A percentile compares a stretch with the other conserved stretches of the same genome.
Evolutionary conservation across 2,113 vertebrate species (phyloP).

Genomic region (Jaculus jaculus): DNA sequence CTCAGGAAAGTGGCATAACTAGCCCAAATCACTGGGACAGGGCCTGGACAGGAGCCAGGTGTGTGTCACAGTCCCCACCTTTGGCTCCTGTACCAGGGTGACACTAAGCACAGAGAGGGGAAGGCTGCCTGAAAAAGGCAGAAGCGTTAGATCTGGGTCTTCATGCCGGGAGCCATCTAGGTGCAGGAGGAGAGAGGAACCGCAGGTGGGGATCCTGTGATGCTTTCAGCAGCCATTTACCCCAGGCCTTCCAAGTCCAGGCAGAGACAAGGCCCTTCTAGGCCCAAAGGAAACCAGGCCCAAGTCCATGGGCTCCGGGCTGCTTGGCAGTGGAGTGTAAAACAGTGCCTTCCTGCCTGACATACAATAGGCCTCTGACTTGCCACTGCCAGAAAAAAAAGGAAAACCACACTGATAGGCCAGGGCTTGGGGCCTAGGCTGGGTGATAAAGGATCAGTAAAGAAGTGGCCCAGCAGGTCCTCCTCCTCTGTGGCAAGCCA

Average conservation of each 20-base stretch:
- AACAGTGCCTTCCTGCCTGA: not conserved
- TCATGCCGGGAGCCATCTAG: not conserved
- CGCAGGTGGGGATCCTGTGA: not conserved
- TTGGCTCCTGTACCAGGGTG: not conserved
- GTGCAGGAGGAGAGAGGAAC: not conserved
- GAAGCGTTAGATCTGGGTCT: not conserved
- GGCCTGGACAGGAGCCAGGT: too few relatives aligned
- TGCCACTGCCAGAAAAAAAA: not conserved
- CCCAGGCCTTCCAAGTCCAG: not conserved
- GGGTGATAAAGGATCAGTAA: not conserved
- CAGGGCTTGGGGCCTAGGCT: not conserved
- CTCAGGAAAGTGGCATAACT: too few relatives aligned
- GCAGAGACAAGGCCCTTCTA: not conserved
- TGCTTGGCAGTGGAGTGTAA: not conserved
- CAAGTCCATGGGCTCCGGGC: too few relatives aligned
- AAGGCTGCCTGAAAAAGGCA: not conserved
- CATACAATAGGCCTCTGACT: not conserved
- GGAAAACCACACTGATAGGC: not conserved
- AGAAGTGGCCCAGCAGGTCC: not conserved
- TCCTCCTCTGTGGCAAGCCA: fast-evolving
- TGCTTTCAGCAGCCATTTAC: not conserved
- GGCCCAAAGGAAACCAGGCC: too few relatives aligned
- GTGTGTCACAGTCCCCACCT: too few relatives aligned
- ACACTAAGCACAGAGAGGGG: not conserved
- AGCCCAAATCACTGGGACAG: too few relatives aligned